Evolutionary conservation across 1,140 invertebrate genomes (phyloP).

Genomic region (Eubasilissa regina): DNA sequence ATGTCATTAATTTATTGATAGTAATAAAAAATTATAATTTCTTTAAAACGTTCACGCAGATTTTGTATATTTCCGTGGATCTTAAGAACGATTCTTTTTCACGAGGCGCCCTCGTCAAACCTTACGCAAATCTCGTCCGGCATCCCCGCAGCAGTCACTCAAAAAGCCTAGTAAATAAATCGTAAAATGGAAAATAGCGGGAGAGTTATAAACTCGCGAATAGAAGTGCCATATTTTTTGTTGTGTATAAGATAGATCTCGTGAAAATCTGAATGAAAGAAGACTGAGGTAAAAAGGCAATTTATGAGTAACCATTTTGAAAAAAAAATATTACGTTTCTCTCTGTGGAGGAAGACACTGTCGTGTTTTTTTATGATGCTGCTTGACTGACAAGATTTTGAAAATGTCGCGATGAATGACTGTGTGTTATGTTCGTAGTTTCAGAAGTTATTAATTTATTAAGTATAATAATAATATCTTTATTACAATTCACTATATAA

Average conservation of each 20-base stretch:
- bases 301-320: slow-evolving; percentile 1
- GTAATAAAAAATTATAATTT: too few relatives aligned
- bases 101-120: not conserved
- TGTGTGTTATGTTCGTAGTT: too few relatives aligned
- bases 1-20: too few relatives aligned
- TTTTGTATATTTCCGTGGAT: too few relatives aligned
- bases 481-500: too few relatives aligned
- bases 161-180: slow-evolving; percentile 18
- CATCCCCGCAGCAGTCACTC: slow-evolving; percentile 3
- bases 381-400: too few relatives aligned
- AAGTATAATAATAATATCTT: too few relatives aligned
- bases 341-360: not conserved
- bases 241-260: slow-evolving; percentile 6
- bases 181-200: slow-evolving; percentile 8
- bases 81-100: too few relatives aligned
- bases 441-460: too few relatives aligned
- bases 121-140: not conserved
- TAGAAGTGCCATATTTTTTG: slow-evolving; percentile 10
- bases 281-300: slow-evolving; percentile 1
- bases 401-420: too few relatives aligned
- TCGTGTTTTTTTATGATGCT: too few relatives aligned
- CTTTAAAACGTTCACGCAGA: too few relatives aligned
- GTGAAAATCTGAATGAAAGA: slow-evolving; percentile 21
- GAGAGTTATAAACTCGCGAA: slow-evolving; percentile 4
- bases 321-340: slow-evolving; percentile 3